Evolutionary conservation across 2,888 invertebrate species (phyloP), one percentile per base, ranked within the genome.

Genomic region (Pseudococcus viburni): DNA sequence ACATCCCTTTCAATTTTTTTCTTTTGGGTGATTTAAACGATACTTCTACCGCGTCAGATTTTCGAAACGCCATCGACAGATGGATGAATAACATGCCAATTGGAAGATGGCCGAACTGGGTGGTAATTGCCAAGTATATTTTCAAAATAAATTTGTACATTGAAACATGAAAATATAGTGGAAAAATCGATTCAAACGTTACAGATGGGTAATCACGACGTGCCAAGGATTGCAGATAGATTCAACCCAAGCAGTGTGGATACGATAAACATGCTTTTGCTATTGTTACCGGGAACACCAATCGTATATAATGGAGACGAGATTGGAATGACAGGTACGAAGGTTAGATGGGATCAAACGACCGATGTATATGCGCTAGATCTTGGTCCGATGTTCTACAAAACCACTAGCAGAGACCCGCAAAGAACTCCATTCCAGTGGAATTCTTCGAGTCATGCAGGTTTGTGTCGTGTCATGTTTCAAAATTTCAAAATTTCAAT

Each of bases 271-370:
- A 92, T 93, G 92, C 90, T 94, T 84, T 91, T 92, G 85, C 90
- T 93, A 91, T 93, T 97, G 42, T 92, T 98, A 87, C 97, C 97
- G 1, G 98, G 98, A 68, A 94, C 96, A 8, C 94, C 95, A 42
- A 94, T 97, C 12, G 95, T 96, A 0, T 98, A 98, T 91, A 96
- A 98, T 93, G 96, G 96, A 9, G 96, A 96, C 90, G 96, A 96
- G 92, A 93, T 96, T 85, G 96, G 95, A 0, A 95, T 95, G 94
- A 91, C 92, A 89, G 94, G 95, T 90, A 92, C 92, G 77, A 91
- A 92, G 55, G 93, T 94, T 8, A 90, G 91, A 73, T 93, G 92
- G 92, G 91, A 92, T 55, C 91, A 93, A 15, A 93, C 93, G 0
- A 91, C 93, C 59, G 95, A 95, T 91, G 94, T 94, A 0, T 92